phyloP scores from a whole-genome alignment of 2,888 invertebrate species.

The Neocrepidodera transversa region DNA sequence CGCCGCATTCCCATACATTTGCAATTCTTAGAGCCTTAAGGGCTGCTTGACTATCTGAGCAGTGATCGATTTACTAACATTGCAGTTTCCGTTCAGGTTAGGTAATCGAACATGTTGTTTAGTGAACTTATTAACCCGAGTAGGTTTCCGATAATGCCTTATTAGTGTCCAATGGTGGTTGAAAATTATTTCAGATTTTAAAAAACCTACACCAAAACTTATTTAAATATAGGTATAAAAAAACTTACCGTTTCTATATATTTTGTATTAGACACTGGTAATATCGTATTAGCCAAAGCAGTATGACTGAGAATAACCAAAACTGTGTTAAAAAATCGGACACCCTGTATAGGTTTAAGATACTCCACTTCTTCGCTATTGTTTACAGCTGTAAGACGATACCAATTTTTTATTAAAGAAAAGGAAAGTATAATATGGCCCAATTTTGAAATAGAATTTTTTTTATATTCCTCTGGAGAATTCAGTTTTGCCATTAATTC shows the following conservation, averaged over 20 bases:
- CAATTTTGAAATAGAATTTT: background rate
- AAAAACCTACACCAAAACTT: too few relatives aligned
- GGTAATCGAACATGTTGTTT: too few relatives aligned
- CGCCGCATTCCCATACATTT: too few relatives aligned
- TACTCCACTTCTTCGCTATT: conserved; percentile 36
- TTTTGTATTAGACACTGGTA: conserved; percentile 42
- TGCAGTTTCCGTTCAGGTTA: too few relatives aligned
- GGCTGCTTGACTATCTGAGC: too few relatives aligned
- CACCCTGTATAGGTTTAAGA: conserved; percentile 41
- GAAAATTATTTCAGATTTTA: too few relatives aligned
- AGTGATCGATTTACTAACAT: too few relatives aligned
- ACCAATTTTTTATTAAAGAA: conserved; percentile 42
- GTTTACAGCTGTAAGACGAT: conserved; percentile 37
- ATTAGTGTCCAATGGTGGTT: too few relatives aligned
- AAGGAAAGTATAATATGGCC: conserved; percentile 25
- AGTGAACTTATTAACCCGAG: too few relatives aligned
- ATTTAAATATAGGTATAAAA: too few relatives aligned
- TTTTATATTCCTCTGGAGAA: conserved; percentile 13
- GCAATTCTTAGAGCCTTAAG: too few relatives aligned
- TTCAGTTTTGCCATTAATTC: conserved; percentile 23
- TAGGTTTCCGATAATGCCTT: too few relatives aligned
- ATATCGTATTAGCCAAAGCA: conserved; percentile 31
- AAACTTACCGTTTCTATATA: conserved; percentile 42
- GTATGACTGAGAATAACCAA: conserved; percentile 45
- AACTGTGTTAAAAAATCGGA: conserved; percentile 38